Evolutionary conservation across 1,140 invertebrate genomes (phyloP).

Genomic region (Calephelis nemesis): DNA sequence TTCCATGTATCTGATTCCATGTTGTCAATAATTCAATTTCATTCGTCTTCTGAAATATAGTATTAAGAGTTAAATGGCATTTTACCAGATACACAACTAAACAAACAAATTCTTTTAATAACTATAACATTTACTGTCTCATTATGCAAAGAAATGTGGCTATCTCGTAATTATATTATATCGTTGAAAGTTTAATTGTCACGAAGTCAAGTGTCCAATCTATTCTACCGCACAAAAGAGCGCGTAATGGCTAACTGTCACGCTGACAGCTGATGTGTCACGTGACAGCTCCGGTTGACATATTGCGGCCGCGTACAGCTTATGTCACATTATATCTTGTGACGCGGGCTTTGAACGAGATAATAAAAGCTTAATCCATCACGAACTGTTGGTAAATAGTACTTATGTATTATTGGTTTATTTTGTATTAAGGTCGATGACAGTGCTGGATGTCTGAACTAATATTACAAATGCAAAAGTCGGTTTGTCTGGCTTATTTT

Average conservation of each 20-base stretch:
- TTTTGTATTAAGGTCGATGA: background rate
- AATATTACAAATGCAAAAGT: background rate
- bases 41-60: too few relatives aligned
- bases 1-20: too few relatives aligned
- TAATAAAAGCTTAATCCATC: conserved; percentile 54
- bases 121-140: too few relatives aligned
- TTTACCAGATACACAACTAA: too few relatives aligned
- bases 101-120: too few relatives aligned
- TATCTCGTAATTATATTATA: background rate
- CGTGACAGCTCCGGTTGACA: conserved; percentile 55
- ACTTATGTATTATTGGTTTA: background rate
- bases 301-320: conserved; percentile 57
- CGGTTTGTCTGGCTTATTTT: too few relatives aligned
- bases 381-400: conserved; percentile 32
- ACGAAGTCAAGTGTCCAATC: conserved; percentile 14
- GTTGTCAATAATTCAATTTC: too few relatives aligned
- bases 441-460: background rate
- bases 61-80: too few relatives aligned
- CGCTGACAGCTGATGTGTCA: conserved; percentile 45
- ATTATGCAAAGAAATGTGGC: too few relatives aligned
- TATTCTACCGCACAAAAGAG: conserved; percentile 8
- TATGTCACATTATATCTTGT: conserved; percentile 53
- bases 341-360: conserved; percentile 40
- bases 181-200: background rate
- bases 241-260: conserved; percentile 33